A percentile compares a stretch with the other conserved stretches of the same genome.
phyloP scores from a whole-genome alignment of 1,140 invertebrate species.

The Danaus plexippus region DNA sequence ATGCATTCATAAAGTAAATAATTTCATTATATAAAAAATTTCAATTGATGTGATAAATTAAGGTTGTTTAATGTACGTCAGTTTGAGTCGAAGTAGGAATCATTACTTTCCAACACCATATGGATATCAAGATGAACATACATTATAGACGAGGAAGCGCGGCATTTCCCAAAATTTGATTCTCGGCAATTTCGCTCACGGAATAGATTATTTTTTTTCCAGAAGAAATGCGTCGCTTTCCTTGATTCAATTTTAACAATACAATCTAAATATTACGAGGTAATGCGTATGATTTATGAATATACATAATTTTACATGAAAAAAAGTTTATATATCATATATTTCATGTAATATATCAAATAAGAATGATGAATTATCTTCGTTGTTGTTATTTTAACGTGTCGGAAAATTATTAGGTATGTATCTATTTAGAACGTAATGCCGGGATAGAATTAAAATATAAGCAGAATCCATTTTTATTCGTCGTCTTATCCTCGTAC shows the following conservation, averaged over 20 bases:
- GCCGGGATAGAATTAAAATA: constrained; percentile 23
- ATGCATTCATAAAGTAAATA: not conserved
- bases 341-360: not conserved
- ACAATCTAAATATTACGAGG: constrained; percentile 22
- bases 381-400: constrained; percentile 1
- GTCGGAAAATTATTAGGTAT: constrained; percentile 5
- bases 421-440: constrained; percentile 4
- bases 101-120: constrained; percentile 2
- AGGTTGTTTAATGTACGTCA: constrained; percentile 1
- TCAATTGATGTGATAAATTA: not conserved
- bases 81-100: not conserved
- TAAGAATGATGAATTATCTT: constrained; percentile 8
- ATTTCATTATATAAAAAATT: not conserved
- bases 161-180: constrained; percentile 33
- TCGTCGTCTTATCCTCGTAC: constrained; percentile 16
- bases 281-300: constrained; percentile 17
- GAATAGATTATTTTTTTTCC: constrained; percentile 24
- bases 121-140: constrained; percentile 13
- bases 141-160: constrained; percentile 25
- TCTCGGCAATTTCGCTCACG: constrained; percentile 26
- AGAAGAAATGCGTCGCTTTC: constrained; percentile 17
- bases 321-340: constrained; percentile 4
- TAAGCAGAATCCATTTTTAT: constrained; percentile 16
- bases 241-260: constrained; percentile 23
- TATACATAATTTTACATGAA: constrained; percentile 16